A percentile compares a stretch with the other conserved stretches of the same genome.
phyloP scores from a whole-genome alignment of 2,797 vertebrate species.

The Rhinogobio ventralis region DNA sequence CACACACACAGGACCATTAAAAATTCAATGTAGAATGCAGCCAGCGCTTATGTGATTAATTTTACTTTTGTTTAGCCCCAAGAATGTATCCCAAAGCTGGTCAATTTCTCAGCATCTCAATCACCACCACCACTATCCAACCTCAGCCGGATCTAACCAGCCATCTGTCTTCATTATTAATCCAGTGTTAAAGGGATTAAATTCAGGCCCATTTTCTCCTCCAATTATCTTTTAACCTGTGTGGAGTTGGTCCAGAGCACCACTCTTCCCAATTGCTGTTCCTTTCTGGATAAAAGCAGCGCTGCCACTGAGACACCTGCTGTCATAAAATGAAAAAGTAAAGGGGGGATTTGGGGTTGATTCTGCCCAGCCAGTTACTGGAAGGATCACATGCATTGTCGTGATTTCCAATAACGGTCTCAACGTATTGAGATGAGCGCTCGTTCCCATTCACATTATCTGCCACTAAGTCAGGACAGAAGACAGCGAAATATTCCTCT shows the following conservation, averaged over 20 bases:
- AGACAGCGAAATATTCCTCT: constrained; percentile 27
- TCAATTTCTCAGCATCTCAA: constrained; percentile 48
- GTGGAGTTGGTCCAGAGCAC: constrained; percentile 74
- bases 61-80: constrained; percentile 5
- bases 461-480: constrained; percentile 4
- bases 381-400: constrained; percentile 51
- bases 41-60: constrained; percentile 27
- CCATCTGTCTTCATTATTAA: constrained; percentile 68
- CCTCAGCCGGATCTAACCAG: constrained; percentile 52
- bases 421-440: constrained; percentile 28
- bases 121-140: constrained; percentile 49
- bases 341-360: neutral
- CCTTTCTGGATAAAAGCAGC: constrained; percentile 64
- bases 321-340: constrained; percentile 49
- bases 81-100: neutral
- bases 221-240: constrained; percentile 58
- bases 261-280: constrained; percentile 76
- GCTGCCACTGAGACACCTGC: constrained; percentile 40
- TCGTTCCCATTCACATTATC: neutral
- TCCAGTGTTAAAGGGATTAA: constrained; percentile 75
- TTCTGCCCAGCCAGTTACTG: constrained; percentile 54
- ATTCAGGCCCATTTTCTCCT: constrained; percentile 64
- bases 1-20: neutral
- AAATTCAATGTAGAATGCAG: neutral
- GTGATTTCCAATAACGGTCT: constrained; percentile 40